Conservation (phyloP, 2,888 invertebrate genomes). For the Rambutsinella grinnellia region DNA sequence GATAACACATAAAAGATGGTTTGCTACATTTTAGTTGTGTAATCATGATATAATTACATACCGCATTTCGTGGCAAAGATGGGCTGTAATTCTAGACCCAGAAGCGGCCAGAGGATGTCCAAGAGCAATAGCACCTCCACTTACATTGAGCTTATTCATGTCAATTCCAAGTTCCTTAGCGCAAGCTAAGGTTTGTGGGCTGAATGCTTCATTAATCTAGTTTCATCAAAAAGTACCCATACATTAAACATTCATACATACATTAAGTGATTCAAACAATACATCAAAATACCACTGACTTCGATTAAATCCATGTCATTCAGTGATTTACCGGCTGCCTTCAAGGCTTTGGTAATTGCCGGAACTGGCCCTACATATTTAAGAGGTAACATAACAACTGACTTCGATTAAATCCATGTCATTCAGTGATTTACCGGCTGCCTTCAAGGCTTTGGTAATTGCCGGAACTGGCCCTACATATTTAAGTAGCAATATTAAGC, state of each 20-base stretch:
- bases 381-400: too few relatives aligned
- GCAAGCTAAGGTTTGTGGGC: slow-evolving; percentile 93
- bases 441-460: slow-evolving; percentile 86
- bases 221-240: background rate
- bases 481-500: too few relatives aligned
- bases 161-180: slow-evolving; percentile 90
- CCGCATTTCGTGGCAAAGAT: slow-evolving; percentile 92
- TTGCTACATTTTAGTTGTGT: too few relatives aligned
- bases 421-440: slow-evolving; percentile 79
- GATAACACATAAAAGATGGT: slow-evolving; percentile 45
- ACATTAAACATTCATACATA: slow-evolving; percentile 6
- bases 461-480: slow-evolving; percentile 96
- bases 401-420: background rate
- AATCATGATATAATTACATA: slow-evolving; percentile 69
- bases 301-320: slow-evolving; percentile 94
- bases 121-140: slow-evolving; percentile 86
- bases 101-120: slow-evolving; percentile 96
- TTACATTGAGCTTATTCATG: slow-evolving; percentile 88
- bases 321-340: slow-evolving; percentile 81
- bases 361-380: slow-evolving; percentile 87
- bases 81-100: slow-evolving; percentile 91
- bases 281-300: slow-evolving; percentile 74
- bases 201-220: slow-evolving; percentile 98
- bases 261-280: too few relatives aligned
- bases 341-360: slow-evolving; percentile 89